Evolutionary conservation across 2,888 invertebrate species (phyloP), one percentile per base, ranked within the genome.

Genomic region (Tortricodes alternella): DNA sequence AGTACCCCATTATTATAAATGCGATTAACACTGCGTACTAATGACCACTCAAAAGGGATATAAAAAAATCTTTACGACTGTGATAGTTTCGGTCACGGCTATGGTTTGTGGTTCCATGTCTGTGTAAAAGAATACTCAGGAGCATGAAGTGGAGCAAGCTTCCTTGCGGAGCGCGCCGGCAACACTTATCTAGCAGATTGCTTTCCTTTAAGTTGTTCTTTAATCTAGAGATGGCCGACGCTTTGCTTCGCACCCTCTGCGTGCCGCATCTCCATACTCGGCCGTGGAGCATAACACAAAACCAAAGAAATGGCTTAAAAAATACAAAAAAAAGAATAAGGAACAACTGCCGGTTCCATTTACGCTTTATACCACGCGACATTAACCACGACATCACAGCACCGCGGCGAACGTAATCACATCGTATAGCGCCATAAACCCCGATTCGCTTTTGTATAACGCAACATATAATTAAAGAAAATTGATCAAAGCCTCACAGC

Each of bases 121-220:
- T 49, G 3, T 23, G 8, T 38, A 38, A 21, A 18, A 16, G 11
- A 27, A 51, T 5, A 16, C 16, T 19, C 15, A 13, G 2, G 15
- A 34, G 38, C 43, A 15, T 11, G 9, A 71, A 73, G 83, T 84
- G 81, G 85, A 89, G 89, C 76, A 78, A 37, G 65, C 46, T 74
- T 55, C 64, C 43, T 8, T 46, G 38, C 67, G 64, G 62, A 59
- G 32, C 62, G 51, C 62, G 65, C 67, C 70, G 71, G 73, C 73
- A 71, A 79, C 80, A 83, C 89, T 89, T 90, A 89, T 91, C 90
- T 90, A 89, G 88, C 87, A 89, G 91, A 91, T 91, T 91, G 91
- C 91, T 90, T 90, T 85, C 85, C 85, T 89, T 87, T 87, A 89
- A 90, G 89, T 87, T 88, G 83, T 88, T 87, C 86, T 89, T 88